A percentile compares a stretch with the other conserved stretches of the same genome.
These are phyloP conservation scores for Myxocyprinus asiaticus DNA, from an alignment of 2,113 vertebrate species.

Conservation along the genomic window DNA sequence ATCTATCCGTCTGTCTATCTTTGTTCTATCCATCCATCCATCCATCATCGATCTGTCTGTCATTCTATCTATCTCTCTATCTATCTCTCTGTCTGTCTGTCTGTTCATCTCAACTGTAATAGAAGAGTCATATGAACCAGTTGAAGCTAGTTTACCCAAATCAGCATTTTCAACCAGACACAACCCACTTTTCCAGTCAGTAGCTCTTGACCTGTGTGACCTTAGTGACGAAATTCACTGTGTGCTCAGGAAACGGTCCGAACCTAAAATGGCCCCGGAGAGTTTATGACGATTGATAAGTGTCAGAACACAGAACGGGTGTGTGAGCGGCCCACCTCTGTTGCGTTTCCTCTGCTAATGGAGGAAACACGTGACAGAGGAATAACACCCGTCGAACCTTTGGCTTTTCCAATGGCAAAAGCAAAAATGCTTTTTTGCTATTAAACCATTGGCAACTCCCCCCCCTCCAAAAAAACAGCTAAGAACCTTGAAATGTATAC, in stretches of 20 bases:
- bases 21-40: too few species aligned
- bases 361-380: conserved; percentile 21
- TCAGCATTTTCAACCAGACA: conserved; percentile 21
- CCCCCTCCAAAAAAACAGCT: too few species aligned
- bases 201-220: conserved; percentile 31
- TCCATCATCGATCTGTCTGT: too few species aligned
- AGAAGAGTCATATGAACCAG: not conserved
- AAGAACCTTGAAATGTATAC: too few species aligned
- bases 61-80: too few species aligned
- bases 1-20: too few species aligned
- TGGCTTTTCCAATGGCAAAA: not conserved
- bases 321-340: conserved; percentile 21
- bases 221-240: conserved; percentile 63
- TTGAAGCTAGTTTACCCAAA: not conserved
- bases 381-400: conserved; percentile 8
- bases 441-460: too few species aligned
- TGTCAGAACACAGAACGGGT: conserved; percentile 36
- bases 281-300: conserved; percentile 27
- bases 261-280: not conserved
- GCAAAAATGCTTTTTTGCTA: too few species aligned
- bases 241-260: conserved; percentile 56
- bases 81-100: too few species aligned
- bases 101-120: too few species aligned
- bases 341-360: conserved; percentile 47
- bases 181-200: conserved; percentile 25